Base-by-base conservation (phyloP, 2,888 invertebrate species). In the Polyommatus icarus region DNA sequence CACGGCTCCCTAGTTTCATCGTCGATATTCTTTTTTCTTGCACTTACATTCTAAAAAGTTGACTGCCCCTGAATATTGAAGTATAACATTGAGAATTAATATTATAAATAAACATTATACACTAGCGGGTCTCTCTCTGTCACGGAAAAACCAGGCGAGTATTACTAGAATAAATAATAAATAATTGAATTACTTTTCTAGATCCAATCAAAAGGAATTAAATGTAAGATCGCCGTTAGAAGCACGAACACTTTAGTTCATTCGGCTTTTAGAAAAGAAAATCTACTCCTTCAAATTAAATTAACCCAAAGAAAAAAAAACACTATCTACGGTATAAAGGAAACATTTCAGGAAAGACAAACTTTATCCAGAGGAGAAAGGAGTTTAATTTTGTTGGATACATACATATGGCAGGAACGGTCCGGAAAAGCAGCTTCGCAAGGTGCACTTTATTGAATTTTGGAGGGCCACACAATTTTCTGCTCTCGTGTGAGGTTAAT, bases 401-500 rank as follows among this genome's bases (percentile, higher is more conserved):
- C 77, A 77, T 73, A 75, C 77, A 73, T 57, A 72, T 72, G 77
- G 72, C 54, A 29, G 75, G 75, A 75, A 29, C 75, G 73, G 29
- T 40, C 72, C 77, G 77, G 72, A 72, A 77, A 77, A 72, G 77
- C 77, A 72, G 77, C 77, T 72, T 71, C 79, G 76, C 77, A 80
- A 81, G 82, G 82, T 81, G 82, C 80, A 72, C 85, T 88, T 88
- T 89, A 89, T 89, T 89, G 89, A 88, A 89, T 89, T 88, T 88
- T 87, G 86, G 87, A 88, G 86, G 82, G 83, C 83, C 78, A 79
- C 82, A 80, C 78, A 78, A 79, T 79, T 76, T 76, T 78, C 77
- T 78, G 67, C 59, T 59, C 61, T 61, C 24, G 12, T 24, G 54
- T 46, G 29, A 50, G 75, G 29, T 29, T 75, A 29, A 73, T 24